Percentiles rank a stretch among this genome's conserved stretches.
Evolutionary conservation across 2,797 vertebrate species (phyloP).

Genomic region (Selene dorsalis): DNA sequence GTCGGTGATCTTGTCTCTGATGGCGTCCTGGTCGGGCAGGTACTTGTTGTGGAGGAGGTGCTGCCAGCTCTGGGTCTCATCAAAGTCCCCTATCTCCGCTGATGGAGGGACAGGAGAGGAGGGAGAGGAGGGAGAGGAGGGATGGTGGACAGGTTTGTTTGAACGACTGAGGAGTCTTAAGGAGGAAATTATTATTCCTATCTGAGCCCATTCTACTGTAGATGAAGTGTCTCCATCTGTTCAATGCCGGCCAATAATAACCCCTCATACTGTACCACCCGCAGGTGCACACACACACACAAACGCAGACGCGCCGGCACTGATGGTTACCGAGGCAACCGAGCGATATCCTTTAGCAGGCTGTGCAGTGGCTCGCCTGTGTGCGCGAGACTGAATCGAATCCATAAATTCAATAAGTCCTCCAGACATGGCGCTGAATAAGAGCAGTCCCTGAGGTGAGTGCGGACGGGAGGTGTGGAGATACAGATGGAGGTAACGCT

Average conservation of each 20-base stretch:
- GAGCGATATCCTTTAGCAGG: conserved; percentile 28
- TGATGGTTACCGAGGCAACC: conserved; percentile 61
- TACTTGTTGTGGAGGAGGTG: conserved; percentile 95
- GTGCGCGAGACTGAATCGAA: conserved; percentile 18
- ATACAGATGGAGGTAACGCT: background rate
- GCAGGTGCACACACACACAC: conserved; percentile 28
- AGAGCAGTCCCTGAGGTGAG: background rate
- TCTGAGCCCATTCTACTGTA: background rate
- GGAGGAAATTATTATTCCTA: background rate
- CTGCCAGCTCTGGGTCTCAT: conserved; percentile 92
- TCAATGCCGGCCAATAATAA: conserved; percentile 38
- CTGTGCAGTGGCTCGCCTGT: background rate
- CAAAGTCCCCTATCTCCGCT: conserved; percentile 97
- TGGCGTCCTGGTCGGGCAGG: conserved; percentile 92
- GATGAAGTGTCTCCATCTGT: conserved; percentile 50
- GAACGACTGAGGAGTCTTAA: background rate
- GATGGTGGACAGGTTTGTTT: conserved; percentile 10
- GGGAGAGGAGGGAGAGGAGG: conserved; percentile 3
- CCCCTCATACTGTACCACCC: conserved; percentile 17
- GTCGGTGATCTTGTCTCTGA: conserved; percentile 93
- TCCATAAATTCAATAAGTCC: conserved; percentile 16
- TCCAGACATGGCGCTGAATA: conserved; percentile 16
- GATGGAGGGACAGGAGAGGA: conserved; percentile 8
- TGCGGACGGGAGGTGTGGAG: background rate
- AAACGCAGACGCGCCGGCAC: background rate